Evolutionary conservation across 2,797 vertebrate genomes (phyloP).

Genomic region (Fringilla coelebs): DNA sequence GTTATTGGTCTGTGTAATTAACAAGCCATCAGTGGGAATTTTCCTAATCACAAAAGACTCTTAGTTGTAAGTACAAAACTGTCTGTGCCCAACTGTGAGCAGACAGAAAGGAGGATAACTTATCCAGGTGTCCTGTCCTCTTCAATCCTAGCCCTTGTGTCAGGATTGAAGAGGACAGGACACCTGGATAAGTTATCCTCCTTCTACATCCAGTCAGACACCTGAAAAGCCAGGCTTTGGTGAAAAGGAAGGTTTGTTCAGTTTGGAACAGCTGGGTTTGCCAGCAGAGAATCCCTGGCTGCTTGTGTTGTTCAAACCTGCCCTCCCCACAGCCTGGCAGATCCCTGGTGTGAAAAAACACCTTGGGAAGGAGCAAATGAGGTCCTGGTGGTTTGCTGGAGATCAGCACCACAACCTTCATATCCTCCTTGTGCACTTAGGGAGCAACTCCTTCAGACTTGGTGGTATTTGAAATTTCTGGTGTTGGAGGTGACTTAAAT

Average conservation of each 20-base stretch:
- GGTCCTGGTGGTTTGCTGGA: background rate
- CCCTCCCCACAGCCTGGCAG: background rate
- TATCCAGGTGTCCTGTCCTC: background rate
- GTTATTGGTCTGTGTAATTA: slow-evolving; percentile 33
- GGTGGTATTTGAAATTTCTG: background rate
- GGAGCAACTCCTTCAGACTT: background rate
- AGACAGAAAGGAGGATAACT: background rate
- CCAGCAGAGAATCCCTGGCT: background rate
- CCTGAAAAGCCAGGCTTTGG: background rate
- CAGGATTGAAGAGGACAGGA: background rate
- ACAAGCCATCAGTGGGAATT: slow-evolving; percentile 33
- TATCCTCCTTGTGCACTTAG: background rate
- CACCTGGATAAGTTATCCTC: no score
- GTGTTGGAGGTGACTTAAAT: background rate
- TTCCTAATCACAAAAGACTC: slow-evolving; percentile 39
- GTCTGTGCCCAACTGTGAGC: background rate
- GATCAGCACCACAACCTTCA: background rate
- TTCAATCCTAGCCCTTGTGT: background rate
- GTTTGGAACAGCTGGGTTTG: background rate
- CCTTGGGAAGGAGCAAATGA: background rate
- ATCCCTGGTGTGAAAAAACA: background rate
- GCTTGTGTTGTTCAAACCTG: background rate
- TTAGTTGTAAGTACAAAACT: background rate
- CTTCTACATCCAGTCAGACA: background rate
- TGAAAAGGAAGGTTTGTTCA: background rate